Conservation (phyloP, 1,140 invertebrate species). For the Mizuhopecten yessoensis region DNA sequence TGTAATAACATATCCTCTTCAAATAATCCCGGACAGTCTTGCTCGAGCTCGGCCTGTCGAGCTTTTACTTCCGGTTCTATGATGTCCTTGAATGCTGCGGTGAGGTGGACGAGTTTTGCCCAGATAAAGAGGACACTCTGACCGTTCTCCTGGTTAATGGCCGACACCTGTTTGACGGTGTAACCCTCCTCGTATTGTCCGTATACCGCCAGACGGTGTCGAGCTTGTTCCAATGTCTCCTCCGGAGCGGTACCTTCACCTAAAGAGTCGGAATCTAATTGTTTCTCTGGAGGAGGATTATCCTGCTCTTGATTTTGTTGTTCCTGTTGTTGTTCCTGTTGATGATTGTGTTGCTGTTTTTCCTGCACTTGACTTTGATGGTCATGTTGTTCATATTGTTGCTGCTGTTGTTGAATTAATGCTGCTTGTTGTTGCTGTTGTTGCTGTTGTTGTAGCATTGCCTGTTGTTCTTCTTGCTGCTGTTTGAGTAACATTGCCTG, state of each 20-base stretch:
- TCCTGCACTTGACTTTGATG: too few species aligned
- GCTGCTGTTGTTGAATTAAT: too few species aligned
- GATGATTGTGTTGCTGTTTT: slow-evolving; percentile 35
- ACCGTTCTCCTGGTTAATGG: background rate
- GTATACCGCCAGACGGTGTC: background rate
- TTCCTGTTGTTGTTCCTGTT: slow-evolving; percentile 2
- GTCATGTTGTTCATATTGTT: too few species aligned
- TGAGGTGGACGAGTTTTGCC: slow-evolving; percentile 12
- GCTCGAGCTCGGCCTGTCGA: background rate
- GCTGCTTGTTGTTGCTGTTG: too few species aligned
- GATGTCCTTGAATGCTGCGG: slow-evolving; percentile 45
- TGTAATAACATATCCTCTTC: slow-evolving; percentile 36
- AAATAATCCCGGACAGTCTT: slow-evolving; percentile 30
- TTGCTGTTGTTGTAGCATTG: too few species aligned
- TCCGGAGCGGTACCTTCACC: background rate
- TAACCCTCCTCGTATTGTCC: slow-evolving; percentile 25
- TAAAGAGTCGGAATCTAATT: background rate
- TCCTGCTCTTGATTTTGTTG: background rate
- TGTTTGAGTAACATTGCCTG: too few species aligned
- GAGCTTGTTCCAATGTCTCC: slow-evolving; percentile 21
- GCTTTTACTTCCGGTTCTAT: slow-evolving; percentile 13
- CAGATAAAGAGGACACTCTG: slow-evolving; percentile 35
- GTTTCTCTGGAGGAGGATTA: too few species aligned
- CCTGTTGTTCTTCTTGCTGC: too few species aligned
- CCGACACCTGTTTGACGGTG: slow-evolving; percentile 16